A percentile compares a stretch with the other conserved stretches of the same genome.
Evolutionary conservation across 2,888 invertebrate genomes (phyloP).

Genomic region (Yponomeuta sedellus): DNA sequence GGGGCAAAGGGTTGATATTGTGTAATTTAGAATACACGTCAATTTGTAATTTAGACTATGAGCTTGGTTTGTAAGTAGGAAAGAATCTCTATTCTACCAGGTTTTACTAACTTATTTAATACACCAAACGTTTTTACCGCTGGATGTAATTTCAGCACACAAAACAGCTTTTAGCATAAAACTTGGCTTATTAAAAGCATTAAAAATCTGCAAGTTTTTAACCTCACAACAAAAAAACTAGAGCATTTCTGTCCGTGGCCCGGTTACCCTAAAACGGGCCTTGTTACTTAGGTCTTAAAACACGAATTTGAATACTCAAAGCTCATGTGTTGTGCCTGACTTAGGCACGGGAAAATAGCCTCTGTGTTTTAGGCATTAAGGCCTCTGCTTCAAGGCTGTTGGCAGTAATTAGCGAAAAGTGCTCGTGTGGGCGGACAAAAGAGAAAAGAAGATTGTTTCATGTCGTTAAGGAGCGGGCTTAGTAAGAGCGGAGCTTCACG

Average conservation of each 20-base stretch:
- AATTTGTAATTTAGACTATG: too few species aligned
- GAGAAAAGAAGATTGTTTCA: conserved; percentile 2
- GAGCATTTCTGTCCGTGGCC: neutral
- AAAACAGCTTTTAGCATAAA: conserved; percentile 1
- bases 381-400: neutral
- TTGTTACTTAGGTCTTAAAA: neutral
- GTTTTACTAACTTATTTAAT: neutral
- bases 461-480: neutral
- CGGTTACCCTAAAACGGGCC: neutral
- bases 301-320: neutral
- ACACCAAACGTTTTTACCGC: neutral
- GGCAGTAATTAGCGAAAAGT: conserved; percentile 10
- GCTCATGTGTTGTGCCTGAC: neutral
- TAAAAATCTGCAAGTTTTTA: conserved; percentile 1
- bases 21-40: too few species aligned
- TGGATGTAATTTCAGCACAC: neutral
- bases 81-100: too few species aligned
- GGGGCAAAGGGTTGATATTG: too few species aligned
- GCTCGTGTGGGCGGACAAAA: conserved; percentile 6
- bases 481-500: neutral
- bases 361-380: neutral
- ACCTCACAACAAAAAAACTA: neutral
- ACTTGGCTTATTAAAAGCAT: conserved; percentile 1
- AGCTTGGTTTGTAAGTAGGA: too few species aligned
- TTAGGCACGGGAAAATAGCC: neutral